Conservation (phyloP, 2,797 vertebrate genomes). For the Manis pentadactyla region DNA sequence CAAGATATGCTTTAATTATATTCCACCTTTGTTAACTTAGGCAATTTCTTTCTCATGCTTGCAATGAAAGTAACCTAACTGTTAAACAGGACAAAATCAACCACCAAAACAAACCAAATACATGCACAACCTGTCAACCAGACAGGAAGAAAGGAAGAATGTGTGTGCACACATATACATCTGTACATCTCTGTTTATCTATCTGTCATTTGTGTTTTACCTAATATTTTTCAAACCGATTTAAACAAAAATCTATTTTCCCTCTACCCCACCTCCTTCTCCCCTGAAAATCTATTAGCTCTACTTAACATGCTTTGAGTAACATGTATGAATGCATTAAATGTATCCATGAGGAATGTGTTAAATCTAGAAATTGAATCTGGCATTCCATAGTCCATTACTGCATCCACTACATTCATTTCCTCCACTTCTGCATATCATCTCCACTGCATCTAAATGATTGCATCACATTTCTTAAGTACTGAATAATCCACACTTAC, state of each 20-base stretch:
- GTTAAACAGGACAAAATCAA: not conserved
- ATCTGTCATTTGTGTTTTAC: not conserved
- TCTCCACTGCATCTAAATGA: not conserved
- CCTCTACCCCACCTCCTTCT: rapidly evolving
- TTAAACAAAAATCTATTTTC: not conserved
- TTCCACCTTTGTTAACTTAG: not conserved
- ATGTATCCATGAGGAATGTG: not conserved
- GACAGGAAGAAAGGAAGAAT: not conserved
- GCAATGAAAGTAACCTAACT: not conserved
- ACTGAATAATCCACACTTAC: not conserved
- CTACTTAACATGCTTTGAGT: not conserved
- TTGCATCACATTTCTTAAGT: not conserved
- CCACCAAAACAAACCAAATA: not conserved
- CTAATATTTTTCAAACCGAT: not conserved
- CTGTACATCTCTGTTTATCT: not conserved
- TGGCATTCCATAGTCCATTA: not conserved
- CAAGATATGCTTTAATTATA: not conserved
- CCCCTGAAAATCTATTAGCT: not conserved
- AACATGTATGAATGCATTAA: not conserved
- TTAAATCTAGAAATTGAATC: not conserved
- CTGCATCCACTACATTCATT: not conserved
- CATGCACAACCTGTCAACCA: not conserved
- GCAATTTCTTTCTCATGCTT: not conserved
- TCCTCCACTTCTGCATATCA: not conserved
- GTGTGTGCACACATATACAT: not conserved